Evolutionary conservation across 2,113 vertebrate species (phyloP).

Genomic region (Phaethon lepturus): DNA sequence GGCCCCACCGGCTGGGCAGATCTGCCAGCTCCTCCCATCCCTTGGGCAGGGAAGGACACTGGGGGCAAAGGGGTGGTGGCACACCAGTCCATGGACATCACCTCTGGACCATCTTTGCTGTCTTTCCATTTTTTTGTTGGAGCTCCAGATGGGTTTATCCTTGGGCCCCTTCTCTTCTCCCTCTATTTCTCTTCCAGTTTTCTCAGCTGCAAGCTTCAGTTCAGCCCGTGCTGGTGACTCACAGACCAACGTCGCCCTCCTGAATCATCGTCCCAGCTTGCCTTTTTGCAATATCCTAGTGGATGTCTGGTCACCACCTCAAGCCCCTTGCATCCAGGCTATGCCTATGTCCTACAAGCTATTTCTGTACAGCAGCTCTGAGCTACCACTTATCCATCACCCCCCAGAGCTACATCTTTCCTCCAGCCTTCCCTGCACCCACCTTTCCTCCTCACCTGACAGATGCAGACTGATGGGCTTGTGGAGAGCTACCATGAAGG

Average conservation of each 20-base stretch:
- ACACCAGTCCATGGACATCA: not conserved
- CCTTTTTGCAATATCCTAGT: not conserved
- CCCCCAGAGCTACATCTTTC: not conserved
- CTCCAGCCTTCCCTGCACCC: not conserved
- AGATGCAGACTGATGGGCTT: not conserved
- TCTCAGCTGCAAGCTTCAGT: not conserved
- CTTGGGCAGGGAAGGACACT: not conserved
- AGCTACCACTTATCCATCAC: not conserved
- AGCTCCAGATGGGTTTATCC: not conserved
- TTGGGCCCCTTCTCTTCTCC: not conserved
- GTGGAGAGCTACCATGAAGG: not conserved
- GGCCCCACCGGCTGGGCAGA: not conserved
- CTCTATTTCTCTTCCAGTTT: not conserved
- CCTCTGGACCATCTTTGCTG: not conserved
- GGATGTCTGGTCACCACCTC: not conserved
- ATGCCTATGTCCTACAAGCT: accelerated
- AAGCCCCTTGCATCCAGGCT: not conserved
- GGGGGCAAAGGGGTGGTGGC: accelerated
- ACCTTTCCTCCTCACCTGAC: not conserved
- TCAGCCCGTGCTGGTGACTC: not conserved
- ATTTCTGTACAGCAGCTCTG: not conserved
- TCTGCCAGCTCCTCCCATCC: not conserved
- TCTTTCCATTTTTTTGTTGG: not conserved
- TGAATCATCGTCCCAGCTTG: not conserved
- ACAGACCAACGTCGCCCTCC: accelerated